phyloP scores from a whole-genome alignment of 2,797 vertebrate genomes.

The Hypotaenidia philippensis region DNA sequence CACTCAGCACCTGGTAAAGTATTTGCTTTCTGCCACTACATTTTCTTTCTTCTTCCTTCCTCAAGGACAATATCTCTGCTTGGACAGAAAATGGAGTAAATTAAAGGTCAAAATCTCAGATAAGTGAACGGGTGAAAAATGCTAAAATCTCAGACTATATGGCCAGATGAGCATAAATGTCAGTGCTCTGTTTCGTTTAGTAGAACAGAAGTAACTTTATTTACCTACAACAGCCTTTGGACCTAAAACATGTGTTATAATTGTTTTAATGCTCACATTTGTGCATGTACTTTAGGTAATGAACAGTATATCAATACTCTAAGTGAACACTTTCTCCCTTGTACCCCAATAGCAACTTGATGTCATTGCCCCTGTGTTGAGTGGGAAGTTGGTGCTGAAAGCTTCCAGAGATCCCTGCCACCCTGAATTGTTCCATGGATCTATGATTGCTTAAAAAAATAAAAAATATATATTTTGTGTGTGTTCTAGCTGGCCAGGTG shows the following conservation, averaged over 20 bases:
- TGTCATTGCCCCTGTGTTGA: background rate
- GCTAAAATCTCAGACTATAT: background rate
- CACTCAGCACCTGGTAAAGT: background rate
- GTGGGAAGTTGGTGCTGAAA: background rate
- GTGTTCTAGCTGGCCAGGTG: background rate
- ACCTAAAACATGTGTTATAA: background rate
- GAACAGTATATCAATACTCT: background rate
- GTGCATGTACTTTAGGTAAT: background rate
- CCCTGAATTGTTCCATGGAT: background rate
- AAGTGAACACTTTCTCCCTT: background rate
- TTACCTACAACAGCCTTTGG: background rate
- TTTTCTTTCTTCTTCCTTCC: background rate
- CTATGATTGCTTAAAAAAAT: background rate
- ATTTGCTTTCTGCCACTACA: background rate
- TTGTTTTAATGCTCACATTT: background rate
- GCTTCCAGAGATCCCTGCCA: background rate
- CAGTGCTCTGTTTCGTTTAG: background rate
- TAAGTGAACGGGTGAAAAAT: background rate
- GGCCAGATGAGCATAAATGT: background rate
- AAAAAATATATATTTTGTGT: background rate
- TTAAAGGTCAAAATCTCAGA: background rate
- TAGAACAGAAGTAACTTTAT: background rate
- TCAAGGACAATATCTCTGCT: background rate
- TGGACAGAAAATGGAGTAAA: background rate
- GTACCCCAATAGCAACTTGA: background rate